phyloP scores from a whole-genome alignment of 2,113 vertebrate genomes.

The Leucoraja erinaceus region DNA sequence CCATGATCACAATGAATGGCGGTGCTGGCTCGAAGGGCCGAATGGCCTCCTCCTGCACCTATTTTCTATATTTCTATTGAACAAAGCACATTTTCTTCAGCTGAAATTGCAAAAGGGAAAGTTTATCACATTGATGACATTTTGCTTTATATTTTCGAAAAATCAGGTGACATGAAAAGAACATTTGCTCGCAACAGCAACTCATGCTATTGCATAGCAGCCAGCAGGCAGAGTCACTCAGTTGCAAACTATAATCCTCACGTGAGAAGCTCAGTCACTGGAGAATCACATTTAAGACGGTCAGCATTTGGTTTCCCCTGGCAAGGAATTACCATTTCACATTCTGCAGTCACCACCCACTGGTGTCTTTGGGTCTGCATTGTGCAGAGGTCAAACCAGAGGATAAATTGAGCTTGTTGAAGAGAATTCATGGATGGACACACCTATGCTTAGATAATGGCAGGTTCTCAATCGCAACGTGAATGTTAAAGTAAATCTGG shows the following conservation, averaged over 20 bases:
- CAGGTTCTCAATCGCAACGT: not conserved
- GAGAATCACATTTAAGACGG: not conserved
- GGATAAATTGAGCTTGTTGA: not conserved
- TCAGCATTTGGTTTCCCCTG: not conserved
- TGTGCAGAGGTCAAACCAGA: not conserved
- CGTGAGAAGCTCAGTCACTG: not conserved
- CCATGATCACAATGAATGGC: too few relatives aligned
- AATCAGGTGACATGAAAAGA: not conserved
- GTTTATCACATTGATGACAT: not conserved
- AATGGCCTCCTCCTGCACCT: too few relatives aligned
- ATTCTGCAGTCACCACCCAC: not conserved
- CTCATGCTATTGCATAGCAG: not conserved
- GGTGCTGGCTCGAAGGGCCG: too few relatives aligned
- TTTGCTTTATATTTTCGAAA: not conserved
- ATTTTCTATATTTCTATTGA: too few relatives aligned
- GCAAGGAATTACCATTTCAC: not conserved
- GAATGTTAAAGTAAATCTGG: not conserved
- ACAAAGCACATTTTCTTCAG: slow-evolving; percentile 5
- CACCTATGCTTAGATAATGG: not conserved
- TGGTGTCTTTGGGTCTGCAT: not conserved
- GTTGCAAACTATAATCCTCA: not conserved
- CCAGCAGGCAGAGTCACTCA: not conserved
- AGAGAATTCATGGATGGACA: too few relatives aligned
- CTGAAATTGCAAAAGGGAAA: slow-evolving; percentile 23
- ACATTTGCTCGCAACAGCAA: not conserved